A percentile compares a stretch with the other conserved stretches of the same genome.
phyloP scores from a whole-genome alignment of 2,888 invertebrate genomes.

The Cyclophora albipunctata region DNA sequence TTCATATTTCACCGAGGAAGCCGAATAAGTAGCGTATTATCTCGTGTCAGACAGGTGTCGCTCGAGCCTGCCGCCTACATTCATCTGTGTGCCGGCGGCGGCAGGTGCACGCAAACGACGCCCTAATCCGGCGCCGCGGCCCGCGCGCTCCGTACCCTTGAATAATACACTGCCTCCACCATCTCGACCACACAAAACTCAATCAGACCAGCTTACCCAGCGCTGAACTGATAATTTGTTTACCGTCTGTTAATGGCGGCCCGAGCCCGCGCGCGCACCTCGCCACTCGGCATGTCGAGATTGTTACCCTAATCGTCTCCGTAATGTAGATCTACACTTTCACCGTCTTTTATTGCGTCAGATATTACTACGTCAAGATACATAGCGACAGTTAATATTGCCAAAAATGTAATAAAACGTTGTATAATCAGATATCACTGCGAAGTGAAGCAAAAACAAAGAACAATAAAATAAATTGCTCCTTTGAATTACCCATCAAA shows the following conservation, averaged over 20 bases:
- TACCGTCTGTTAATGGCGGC: constrained; percentile 12
- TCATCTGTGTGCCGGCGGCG: constrained; percentile 57
- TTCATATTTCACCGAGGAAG: constrained; percentile 64
- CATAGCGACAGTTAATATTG: constrained; percentile 21
- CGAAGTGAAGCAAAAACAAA: constrained; percentile 39
- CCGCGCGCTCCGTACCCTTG: constrained; percentile 26
- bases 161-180: constrained; percentile 32
- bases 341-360: constrained; percentile 13
- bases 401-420: constrained; percentile 21
- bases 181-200: constrained; percentile 33
- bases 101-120: constrained; percentile 58
- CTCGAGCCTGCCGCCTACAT: constrained; percentile 57
- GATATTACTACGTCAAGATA: constrained; percentile 18
- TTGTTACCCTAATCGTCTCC: constrained; percentile 14
- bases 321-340: constrained; percentile 15
- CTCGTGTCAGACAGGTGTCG: constrained; percentile 67
- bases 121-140: constrained; percentile 54
- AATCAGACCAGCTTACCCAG: constrained; percentile 24
- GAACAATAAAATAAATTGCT: constrained; percentile 48
- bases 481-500: constrained; percentile 54
- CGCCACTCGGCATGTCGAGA: constrained; percentile 11
- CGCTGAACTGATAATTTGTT: constrained; percentile 22
- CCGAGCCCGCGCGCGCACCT: constrained; percentile 3
- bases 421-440: constrained; percentile 19
- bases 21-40: constrained; percentile 65